Conservation (phyloP, 2,888 invertebrate genomes). For the Psylliodes chrysocephalus region DNA sequence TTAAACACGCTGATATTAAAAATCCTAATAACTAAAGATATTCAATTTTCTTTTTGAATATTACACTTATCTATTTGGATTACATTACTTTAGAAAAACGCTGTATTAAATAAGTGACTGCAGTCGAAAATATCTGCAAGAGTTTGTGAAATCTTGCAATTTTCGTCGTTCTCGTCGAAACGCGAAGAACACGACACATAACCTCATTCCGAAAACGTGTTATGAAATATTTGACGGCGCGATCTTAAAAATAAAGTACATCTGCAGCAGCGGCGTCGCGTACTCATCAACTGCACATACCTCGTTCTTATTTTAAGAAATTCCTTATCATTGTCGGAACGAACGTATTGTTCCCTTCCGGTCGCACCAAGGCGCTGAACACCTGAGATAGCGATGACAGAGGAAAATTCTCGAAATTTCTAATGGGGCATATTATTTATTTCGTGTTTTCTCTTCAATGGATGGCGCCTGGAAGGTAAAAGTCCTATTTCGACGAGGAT, state of each 20-base stretch:
- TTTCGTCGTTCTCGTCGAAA: no score
- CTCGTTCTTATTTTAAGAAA: not conserved
- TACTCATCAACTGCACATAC: no score
- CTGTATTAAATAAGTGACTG: no score
- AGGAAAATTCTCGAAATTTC: not conserved
- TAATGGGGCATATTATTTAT: not conserved
- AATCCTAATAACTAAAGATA: no score
- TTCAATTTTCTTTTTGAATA: no score
- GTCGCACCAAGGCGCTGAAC: not conserved
- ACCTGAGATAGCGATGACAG: not conserved
- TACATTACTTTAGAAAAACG: no score
- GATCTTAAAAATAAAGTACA: not conserved
- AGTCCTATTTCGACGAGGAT: no score
- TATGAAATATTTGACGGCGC: not conserved
- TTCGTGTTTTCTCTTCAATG: not conserved
- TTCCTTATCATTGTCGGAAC: slow-evolving; percentile 1
- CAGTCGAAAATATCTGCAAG: no score
- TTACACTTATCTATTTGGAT: no score
- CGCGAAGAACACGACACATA: not conserved
- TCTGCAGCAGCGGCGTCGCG: no score
- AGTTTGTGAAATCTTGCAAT: no score
- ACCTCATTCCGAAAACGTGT: not conserved
- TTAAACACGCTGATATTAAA: no score
- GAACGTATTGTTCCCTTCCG: not conserved
- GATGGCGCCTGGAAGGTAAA: not conserved